Base-by-base conservation (phyloP, 2,797 vertebrate species). In the Danio choprae region DNA sequence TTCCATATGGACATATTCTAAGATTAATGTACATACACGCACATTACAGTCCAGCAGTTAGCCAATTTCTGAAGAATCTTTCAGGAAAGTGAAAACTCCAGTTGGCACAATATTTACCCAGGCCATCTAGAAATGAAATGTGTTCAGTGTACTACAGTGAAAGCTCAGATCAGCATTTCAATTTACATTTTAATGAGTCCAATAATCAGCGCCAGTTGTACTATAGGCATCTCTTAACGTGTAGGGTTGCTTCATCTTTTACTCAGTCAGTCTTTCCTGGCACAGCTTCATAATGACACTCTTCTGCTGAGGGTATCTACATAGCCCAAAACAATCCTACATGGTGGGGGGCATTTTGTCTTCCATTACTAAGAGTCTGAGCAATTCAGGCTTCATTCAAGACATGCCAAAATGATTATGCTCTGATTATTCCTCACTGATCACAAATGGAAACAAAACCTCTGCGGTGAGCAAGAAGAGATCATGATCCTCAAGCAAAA, bases 1-100 rank as follows among this genome's bases (percentile, higher is more conserved):
- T 87, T 84, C 77, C 81, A 84, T 82, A 84, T 87, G 82, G 83
- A 89, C 86, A 85, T 70, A 76, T 71, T 80, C 59, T 46, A 65
- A 79, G 72, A 74, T 50, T 56, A 71, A 84, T 84, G 58, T 36
- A 65, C 12, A 78, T 38, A 58, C 82, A 78, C n/a, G 29, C 43
- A 78, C 11, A 63, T 51, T 77, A 10, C 44, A 74, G 65, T 71
- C 10, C 67, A 51, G 56, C 38, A 62, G 38, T 41, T 16, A 60
- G 12, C 53, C 7, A 46, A 10, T 7, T 77, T 46, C 53, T 5
- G 3, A 74, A 43, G 16, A 15, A 74, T 46, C 43, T 29, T n/a
- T 69, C 16, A 20, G 59, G 16, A 59, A 48, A 68, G 29, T 43
- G 48, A 65, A 7, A 56, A 59, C 55, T 40, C 0, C 46, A 69